Conservation (phyloP, 2,797 vertebrate species). For the Nothura maculosa region DNA sequence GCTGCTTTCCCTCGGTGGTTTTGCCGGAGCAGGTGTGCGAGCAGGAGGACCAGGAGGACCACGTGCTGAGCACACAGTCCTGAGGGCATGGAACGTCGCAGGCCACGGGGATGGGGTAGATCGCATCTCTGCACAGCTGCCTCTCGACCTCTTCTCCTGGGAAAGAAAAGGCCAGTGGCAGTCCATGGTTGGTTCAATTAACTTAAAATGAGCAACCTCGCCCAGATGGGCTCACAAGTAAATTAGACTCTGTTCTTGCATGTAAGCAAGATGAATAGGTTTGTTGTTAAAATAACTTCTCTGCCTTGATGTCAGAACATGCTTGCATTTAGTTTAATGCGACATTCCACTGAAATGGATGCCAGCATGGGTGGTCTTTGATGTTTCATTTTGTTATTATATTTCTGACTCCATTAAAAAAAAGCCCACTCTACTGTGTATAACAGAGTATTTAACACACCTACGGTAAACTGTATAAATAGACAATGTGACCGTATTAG, state of each 20-base stretch:
- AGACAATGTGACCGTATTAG: neutral
- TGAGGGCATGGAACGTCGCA: slow-evolving; percentile 93
- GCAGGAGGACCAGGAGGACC: slow-evolving; percentile 95
- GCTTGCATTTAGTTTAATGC: neutral
- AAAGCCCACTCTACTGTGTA: neutral
- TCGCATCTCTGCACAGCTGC: slow-evolving; percentile 87
- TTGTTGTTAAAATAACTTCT: slow-evolving; percentile 52
- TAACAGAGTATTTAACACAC: neutral
- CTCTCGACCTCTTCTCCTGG: slow-evolving; percentile 89
- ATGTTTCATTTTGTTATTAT: neutral
- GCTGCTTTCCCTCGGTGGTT: slow-evolving; percentile 94
- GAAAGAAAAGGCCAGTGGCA: slow-evolving; percentile 65
- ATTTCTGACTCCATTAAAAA: neutral
- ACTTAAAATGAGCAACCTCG: slow-evolving; percentile 62
- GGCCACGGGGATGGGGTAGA: slow-evolving; percentile 85
- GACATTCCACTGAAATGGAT: neutral
- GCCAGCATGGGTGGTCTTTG: neutral
- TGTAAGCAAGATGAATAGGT: slow-evolving; percentile 56
- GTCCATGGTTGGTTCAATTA: slow-evolving; percentile 70
- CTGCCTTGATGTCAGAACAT: neutral
- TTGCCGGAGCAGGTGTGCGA: slow-evolving; percentile 99
- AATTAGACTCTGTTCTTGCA: slow-evolving; percentile 67
- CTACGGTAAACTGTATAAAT: neutral
- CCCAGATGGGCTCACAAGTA: slow-evolving; percentile 68
- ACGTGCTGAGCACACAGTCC: slow-evolving; percentile 95